Evolutionary conservation across 1,140 invertebrate genomes (phyloP), one percentile per base, ranked within the genome.

Genomic region (Bathynomus jamesi): DNA sequence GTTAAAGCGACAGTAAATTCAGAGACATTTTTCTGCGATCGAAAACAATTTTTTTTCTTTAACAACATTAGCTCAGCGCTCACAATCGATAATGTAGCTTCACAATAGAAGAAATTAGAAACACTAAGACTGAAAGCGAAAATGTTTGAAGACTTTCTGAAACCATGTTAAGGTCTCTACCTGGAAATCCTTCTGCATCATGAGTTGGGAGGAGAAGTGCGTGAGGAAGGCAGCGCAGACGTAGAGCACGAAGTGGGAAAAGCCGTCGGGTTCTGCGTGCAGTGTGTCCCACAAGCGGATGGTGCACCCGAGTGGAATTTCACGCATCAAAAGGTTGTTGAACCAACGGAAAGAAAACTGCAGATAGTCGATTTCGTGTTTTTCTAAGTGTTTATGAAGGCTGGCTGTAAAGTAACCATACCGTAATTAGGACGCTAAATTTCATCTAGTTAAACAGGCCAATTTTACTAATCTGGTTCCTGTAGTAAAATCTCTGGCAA

Each of bases 261-360:
- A 99, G 40, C 92, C 92, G 84, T 98, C 94, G 1, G 90, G 91
- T 83, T 99, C 96, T 13, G 95, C 94, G 69, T 98, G 85, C 85
- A 99, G 99, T n/a, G 97, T 99, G 83, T 99, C 98, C 97, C 97
- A 99, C 10, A 99, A 83, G 40, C 98, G 87, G 76, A 99, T 98
- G n/a, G 95, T 97, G 84, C 96, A 99, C 62, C 93, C 86, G 21
- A 99, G 85, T 4, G 98, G 98, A 61, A 99, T 89, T 85, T 99
- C 98, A 74, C 98, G 85, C 79, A 98, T 99, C 72, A 99, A 84
- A 65, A 99, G 85, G 86, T 99, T 99, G 83, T 99, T 99, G 93
- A 99, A 98, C 98, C 98, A 99, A n/a, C 98, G 89, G 84, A 99
- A 99, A 4, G 97, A 96, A 84, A 99, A 99, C 85, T 99, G 97